phyloP scores from a whole-genome alignment of 1,140 invertebrate species.

The Drosophila athabasca region DNA sequence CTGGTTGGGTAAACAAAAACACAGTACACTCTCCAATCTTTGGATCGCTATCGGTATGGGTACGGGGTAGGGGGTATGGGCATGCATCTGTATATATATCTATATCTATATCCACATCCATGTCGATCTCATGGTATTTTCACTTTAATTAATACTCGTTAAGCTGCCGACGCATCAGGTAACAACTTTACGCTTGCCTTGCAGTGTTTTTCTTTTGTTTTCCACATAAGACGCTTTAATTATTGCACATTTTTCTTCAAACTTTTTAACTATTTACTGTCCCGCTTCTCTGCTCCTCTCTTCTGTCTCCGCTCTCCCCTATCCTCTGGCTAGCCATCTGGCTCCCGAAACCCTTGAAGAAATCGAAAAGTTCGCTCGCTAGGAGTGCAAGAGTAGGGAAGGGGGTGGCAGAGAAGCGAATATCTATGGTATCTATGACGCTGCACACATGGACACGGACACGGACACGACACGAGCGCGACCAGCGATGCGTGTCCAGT shows the following conservation, averaged over 20 bases:
- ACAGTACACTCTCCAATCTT: constrained; percentile 32
- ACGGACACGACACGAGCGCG: constrained; percentile 51
- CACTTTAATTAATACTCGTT: constrained; percentile 56
- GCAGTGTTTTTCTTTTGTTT: constrained; percentile 24
- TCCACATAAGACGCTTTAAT: constrained; percentile 39
- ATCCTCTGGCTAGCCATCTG: not conserved
- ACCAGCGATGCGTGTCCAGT: constrained; percentile 49
- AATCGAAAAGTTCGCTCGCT: constrained; percentile 43
- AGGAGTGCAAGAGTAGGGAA: not conserved
- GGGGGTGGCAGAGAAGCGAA: constrained; percentile 3
- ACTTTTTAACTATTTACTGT: constrained; percentile 24
- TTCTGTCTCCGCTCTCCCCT: too few species aligned
- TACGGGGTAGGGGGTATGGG: not conserved
- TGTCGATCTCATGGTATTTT: constrained; percentile 47
- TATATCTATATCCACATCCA: constrained; percentile 29
- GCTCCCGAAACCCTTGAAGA: constrained; percentile 32
- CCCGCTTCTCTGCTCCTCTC: not conserved
- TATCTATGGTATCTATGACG: constrained; percentile 28
- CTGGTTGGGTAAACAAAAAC: constrained; percentile 18
- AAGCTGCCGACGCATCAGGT: constrained; percentile 45
- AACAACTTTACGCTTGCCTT: constrained; percentile 52
- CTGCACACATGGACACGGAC: constrained; percentile 7
- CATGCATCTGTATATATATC: constrained; percentile 14
- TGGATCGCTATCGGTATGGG: constrained; percentile 8
- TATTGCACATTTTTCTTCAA: constrained; percentile 52